These are phyloP conservation scores for Cyaniris semiargus DNA, from an alignment of 2,888 invertebrate species.

Conservation along the genomic window DNA sequence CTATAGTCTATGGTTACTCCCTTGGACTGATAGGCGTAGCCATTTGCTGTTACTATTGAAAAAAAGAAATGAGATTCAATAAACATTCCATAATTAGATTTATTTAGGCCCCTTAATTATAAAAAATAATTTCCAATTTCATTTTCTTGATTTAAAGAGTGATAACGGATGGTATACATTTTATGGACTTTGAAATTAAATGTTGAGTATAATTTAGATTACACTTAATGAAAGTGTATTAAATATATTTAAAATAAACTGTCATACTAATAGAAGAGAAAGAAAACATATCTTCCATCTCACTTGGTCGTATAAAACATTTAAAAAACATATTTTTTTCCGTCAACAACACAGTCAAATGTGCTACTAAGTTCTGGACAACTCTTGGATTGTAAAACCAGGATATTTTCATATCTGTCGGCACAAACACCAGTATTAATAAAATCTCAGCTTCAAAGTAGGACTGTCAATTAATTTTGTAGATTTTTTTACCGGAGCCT, in stretches of 20 bases:
- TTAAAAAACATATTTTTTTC: neutral
- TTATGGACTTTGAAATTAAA: neutral
- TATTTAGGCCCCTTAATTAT: slow-evolving; percentile 29
- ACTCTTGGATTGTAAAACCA: neutral
- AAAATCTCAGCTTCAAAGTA: slow-evolving; percentile 26
- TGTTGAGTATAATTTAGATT: neutral
- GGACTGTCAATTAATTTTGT: slow-evolving; percentile 29
- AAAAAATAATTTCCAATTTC: neutral
- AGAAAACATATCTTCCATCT: slow-evolving; percentile 11
- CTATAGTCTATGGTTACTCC: slow-evolving; percentile 35
- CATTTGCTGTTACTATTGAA: slow-evolving; percentile 37
- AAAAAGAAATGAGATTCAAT: slow-evolving; percentile 51
- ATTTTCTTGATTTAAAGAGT: neutral
- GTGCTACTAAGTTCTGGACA: neutral
- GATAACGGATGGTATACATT: neutral
- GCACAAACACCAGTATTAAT: slow-evolving; percentile 27
- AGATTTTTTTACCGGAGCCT: slow-evolving; percentile 31
- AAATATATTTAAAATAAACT: neutral
- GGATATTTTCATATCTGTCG: neutral
- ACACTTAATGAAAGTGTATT: neutral
- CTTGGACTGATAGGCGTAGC: slow-evolving; percentile 35
- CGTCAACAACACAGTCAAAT: neutral
- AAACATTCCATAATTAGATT: slow-evolving; percentile 51
- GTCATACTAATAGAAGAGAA: neutral
- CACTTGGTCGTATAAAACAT: neutral